These are phyloP conservation scores for Aphidius colemani DNA, from an alignment of 2,888 invertebrate species.

Conservation along the genomic window DNA sequence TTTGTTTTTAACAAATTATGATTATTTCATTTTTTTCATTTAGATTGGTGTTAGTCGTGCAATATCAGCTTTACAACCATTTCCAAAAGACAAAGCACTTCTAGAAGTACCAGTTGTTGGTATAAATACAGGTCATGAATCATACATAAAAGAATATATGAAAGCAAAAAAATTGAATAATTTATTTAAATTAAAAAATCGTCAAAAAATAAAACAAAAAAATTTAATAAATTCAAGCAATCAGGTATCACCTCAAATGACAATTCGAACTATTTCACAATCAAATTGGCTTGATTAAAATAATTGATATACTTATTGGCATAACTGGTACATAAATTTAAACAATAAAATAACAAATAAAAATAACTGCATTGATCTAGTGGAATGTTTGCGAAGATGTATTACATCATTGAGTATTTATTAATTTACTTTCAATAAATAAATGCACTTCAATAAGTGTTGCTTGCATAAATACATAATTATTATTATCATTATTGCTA, in stretches of 20 bases:
- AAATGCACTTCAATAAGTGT: slow-evolving; percentile 9
- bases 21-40: slow-evolving; percentile 21
- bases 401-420: not conserved
- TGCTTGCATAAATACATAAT: not conserved
- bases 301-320: not conserved
- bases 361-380: no score
- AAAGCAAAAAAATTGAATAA: slow-evolving; percentile 39
- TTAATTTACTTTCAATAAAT: slow-evolving; percentile 8
- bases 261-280: slow-evolving; percentile 27
- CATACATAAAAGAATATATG: slow-evolving; percentile 46
- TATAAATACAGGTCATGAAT: slow-evolving; percentile 66
- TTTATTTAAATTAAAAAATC: slow-evolving; percentile 32
- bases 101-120: slow-evolving; percentile 65
- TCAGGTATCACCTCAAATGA: slow-evolving; percentile 22
- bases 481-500: not conserved
- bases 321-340: not conserved
- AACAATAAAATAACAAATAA: no score
- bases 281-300: slow-evolving; percentile 44
- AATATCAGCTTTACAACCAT: slow-evolving; percentile 73
- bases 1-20: slow-evolving; percentile 17
- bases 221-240: slow-evolving; percentile 7
- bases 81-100: slow-evolving; percentile 62
- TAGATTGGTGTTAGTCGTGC: slow-evolving; percentile 73
- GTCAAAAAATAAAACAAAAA: slow-evolving; percentile 23
- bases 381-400: no score